Evolutionary conservation across 2,797 vertebrate genomes (phyloP).

Genomic region (Agapornis canus): DNA sequence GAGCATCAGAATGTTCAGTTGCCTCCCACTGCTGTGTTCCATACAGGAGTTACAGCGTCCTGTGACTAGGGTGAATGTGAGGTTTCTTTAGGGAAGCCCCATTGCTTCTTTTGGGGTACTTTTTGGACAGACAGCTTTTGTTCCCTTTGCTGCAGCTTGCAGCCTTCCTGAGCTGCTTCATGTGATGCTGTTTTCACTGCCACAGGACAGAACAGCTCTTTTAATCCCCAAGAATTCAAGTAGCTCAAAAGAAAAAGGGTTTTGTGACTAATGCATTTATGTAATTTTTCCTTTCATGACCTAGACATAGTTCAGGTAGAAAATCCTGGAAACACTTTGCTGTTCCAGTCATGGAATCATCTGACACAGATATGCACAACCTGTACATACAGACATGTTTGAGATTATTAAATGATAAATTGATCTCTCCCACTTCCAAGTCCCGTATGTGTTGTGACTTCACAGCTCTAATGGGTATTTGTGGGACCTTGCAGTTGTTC

Average conservation of each 20-base stretch:
- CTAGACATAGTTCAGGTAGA: neutral
- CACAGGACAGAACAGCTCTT: neutral
- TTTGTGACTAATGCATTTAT: neutral
- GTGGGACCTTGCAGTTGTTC: neutral
- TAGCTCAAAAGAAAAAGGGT: neutral
- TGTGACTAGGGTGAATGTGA: neutral
- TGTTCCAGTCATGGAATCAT: neutral
- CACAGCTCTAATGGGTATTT: neutral
- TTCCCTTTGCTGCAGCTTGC: neutral
- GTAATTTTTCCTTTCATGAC: neutral
- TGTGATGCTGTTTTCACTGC: neutral
- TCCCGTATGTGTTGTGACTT: accelerated
- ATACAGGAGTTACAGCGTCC: accelerated
- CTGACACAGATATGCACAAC: neutral
- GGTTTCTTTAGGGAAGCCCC: neutral
- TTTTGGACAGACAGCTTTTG: neutral
- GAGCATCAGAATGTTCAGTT: neutral
- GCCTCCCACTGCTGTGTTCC: neutral
- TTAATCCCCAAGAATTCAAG: neutral
- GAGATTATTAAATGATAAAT: neutral
- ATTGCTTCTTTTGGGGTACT: neutral
- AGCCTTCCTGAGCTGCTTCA: neutral
- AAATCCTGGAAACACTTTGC: neutral
- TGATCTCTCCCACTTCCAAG: neutral
- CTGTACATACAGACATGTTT: neutral